Conservation (phyloP, 2,888 invertebrate genomes). For the Ochropleura plecta region DNA sequence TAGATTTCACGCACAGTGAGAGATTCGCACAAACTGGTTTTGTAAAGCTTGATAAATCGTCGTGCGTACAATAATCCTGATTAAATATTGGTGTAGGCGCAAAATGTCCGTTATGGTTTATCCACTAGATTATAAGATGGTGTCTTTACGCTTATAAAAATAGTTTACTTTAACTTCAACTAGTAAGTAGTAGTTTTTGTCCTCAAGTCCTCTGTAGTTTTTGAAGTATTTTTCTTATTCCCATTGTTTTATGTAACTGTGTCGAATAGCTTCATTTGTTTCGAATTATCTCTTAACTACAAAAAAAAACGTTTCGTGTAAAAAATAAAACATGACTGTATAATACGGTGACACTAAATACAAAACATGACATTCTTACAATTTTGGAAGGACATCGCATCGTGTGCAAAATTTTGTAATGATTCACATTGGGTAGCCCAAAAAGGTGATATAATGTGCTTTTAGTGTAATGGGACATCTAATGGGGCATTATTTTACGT, state of each 20-base stretch:
- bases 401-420: constrained; percentile 17
- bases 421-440: constrained; percentile 25
- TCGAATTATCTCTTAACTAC: not conserved
- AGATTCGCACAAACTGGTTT: too few relatives aligned
- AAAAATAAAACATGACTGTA: not conserved
- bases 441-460: constrained; percentile 1
- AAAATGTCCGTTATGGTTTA: too few relatives aligned
- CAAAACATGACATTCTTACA: constrained; percentile 6
- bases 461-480: not conserved
- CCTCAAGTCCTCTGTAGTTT: not conserved
- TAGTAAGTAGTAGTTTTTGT: not conserved
- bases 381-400: constrained; percentile 7
- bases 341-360: constrained; percentile 4
- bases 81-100: too few relatives aligned
- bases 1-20: too few relatives aligned
- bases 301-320: not conserved
- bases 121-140: not conserved
- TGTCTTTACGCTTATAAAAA: too few relatives aligned
- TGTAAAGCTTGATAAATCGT: too few relatives aligned
- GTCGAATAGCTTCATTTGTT: not conserved
- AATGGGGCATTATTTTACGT: constrained; percentile 20
- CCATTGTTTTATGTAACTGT: not conserved
- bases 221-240: not conserved
- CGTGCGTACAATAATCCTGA: not conserved
- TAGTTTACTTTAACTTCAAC: too few relatives aligned